Conservation (phyloP, 2,888 invertebrate species). For the Noctua fimbriata region DNA sequence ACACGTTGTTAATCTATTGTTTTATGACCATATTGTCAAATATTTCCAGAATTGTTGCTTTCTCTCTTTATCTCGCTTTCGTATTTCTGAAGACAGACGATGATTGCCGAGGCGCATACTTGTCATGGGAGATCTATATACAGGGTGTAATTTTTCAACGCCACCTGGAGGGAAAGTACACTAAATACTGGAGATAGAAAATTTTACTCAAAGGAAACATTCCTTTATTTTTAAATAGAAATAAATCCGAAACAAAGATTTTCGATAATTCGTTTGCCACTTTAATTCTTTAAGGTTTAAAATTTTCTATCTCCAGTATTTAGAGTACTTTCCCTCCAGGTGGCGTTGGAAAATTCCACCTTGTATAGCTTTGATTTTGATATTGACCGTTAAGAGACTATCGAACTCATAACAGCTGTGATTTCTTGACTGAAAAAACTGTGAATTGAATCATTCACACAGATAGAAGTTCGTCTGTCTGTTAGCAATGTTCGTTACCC, state of each 20-base stretch:
- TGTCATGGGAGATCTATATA: neutral
- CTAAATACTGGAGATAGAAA: too few species aligned
- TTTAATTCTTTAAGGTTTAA: too few species aligned
- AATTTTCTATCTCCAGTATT: too few species aligned
- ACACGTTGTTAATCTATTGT: too few species aligned
- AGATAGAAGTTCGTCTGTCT: neutral
- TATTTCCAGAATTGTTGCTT: neutral
- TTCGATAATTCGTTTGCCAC: too few species aligned
- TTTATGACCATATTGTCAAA: neutral
- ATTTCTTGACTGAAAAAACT: neutral
- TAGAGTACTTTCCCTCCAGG: too few species aligned
- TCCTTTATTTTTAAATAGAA: too few species aligned
- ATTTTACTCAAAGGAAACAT: too few species aligned
- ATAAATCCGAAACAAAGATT: too few species aligned
- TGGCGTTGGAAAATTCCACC: too few species aligned
- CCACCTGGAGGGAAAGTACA: too few species aligned
- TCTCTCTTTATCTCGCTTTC: neutral
- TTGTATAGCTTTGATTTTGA: neutral
- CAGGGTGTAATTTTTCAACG: too few species aligned
- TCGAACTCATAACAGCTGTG: neutral
- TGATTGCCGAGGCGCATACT: conserved; percentile 3
- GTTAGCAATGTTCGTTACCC: neutral
- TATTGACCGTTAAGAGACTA: neutral
- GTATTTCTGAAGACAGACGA: neutral
- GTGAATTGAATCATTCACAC: neutral